Percentiles rank a stretch among this genome's conserved stretches.
phyloP scores from a whole-genome alignment of 2,888 invertebrate species.

The Baronia brevicornis region DNA sequence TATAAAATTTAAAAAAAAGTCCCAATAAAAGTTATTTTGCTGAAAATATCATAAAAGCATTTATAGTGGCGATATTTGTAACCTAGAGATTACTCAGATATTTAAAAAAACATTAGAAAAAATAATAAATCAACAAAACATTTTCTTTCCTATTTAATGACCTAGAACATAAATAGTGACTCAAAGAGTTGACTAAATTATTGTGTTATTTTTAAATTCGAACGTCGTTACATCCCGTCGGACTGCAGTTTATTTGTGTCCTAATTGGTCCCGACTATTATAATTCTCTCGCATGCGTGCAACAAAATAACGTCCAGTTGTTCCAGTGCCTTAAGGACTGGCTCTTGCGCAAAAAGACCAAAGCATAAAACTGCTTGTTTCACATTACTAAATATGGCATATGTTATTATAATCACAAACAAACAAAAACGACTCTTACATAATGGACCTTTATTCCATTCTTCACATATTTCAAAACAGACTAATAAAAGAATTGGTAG shows the following conservation, averaged over 20 bases:
- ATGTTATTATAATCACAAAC: conserved; percentile 3
- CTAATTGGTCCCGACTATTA: conserved; percentile 14
- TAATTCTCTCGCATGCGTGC: conserved; percentile 13
- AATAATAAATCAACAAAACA: no score
- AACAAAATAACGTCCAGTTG: conserved; percentile 14
- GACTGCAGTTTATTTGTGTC: conserved; percentile 14
- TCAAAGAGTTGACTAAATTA: no score
- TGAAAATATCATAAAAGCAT: no score
- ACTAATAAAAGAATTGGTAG: conserved; percentile 2
- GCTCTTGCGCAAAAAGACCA: conserved; percentile 11
- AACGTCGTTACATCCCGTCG: conserved; percentile 10
- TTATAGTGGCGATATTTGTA: no score
- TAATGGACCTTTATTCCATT: conserved; percentile 5
- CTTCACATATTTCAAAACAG: conserved; percentile 1
- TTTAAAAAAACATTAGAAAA: no score
- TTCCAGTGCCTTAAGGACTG: conserved; percentile 11
- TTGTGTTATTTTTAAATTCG: conserved; percentile 1
- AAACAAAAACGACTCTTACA: conserved; percentile 6
- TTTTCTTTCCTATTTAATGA: no score
- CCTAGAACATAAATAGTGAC: no score
- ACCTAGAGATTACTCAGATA: no score
- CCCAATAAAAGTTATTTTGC: no score
- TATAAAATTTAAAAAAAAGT: no score
- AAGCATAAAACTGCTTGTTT: conserved; percentile 1
- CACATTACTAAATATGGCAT: conserved; percentile 11